Percentiles rank a stretch among this genome's conserved stretches.
Evolutionary conservation across 2,797 vertebrate species (phyloP).

Genomic region (Molossus molossus): DNA sequence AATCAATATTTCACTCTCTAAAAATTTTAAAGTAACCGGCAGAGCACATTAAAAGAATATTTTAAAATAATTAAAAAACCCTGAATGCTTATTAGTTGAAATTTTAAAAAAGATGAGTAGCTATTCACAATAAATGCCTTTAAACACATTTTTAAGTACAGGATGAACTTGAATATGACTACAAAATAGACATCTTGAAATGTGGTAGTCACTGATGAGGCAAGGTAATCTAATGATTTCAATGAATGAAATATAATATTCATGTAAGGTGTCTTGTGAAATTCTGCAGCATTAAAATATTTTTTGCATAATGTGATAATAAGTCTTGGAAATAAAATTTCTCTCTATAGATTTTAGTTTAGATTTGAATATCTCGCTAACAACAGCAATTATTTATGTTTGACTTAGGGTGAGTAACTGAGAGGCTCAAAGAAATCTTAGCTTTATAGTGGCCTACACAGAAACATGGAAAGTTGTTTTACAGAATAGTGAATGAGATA

Average conservation of each 20-base stretch:
- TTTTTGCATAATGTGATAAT: conserved; percentile 46
- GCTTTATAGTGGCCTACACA: conserved; percentile 15
- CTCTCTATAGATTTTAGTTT: conserved; percentile 50
- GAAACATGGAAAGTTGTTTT: conserved; percentile 5
- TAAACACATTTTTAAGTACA: conserved; percentile 57
- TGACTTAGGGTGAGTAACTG: neutral
- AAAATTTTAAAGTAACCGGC: neutral
- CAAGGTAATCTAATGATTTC: conserved; percentile 44
- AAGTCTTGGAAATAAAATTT: conserved; percentile 43
- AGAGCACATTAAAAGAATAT: conserved; percentile 26
- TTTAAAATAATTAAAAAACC: conserved; percentile 1
- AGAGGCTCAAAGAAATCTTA: conserved; percentile 44
- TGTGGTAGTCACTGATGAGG: neutral
- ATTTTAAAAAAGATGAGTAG: conserved; percentile 41
- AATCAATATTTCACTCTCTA: neutral
- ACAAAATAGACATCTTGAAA: conserved; percentile 63
- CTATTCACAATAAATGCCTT: conserved; percentile 31
- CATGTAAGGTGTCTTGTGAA: neutral
- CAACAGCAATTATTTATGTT: conserved; percentile 56
- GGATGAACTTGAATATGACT: conserved; percentile 42
- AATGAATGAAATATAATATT: conserved; percentile 10
- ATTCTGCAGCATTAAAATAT: conserved; percentile 22
- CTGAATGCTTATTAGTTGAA: conserved; percentile 35
- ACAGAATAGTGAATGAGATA: conserved; percentile 50
- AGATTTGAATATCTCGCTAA: conserved; percentile 36